Evolutionary conservation across 2,797 vertebrate genomes (phyloP).

Genomic region (Ctenochaetus hawaiiensis): DNA sequence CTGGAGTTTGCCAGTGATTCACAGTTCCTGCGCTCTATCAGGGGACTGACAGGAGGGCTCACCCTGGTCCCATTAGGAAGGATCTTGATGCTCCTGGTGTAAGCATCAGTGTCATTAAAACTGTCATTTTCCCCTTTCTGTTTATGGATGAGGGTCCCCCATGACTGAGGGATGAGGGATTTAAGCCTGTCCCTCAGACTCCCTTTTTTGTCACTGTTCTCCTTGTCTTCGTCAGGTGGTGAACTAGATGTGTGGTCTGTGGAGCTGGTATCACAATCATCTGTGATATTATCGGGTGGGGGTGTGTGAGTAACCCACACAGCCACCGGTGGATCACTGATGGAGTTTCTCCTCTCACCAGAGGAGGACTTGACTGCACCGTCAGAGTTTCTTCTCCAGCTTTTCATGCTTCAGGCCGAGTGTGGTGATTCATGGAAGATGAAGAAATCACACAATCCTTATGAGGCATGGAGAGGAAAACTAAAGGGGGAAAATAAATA

Average conservation of each 20-base stretch:
- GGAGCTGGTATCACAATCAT: conserved; percentile 37
- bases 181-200: conserved; percentile 66
- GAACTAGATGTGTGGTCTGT: conserved; percentile 40
- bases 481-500: conserved; percentile 7
- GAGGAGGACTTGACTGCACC: conserved; percentile 47
- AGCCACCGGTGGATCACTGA: conserved; percentile 47
- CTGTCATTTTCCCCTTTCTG: conserved; percentile 28
- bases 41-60: conserved; percentile 83
- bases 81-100: conserved; percentile 57
- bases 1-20: conserved; percentile 53
- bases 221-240: conserved; percentile 31
- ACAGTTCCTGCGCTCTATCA: conserved; percentile 58
- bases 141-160: conserved; percentile 69
- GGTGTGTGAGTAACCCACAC: conserved; percentile 71
- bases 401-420: conserved; percentile 67
- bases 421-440: conserved; percentile 38
- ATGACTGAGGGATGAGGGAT: conserved; percentile 76
- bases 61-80: conserved; percentile 78
- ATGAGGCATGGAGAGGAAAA: conserved; percentile 9
- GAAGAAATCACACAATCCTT: conserved; percentile 2
- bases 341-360: conserved; percentile 47
- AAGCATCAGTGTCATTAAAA: conserved; percentile 46
- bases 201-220: conserved; percentile 41
- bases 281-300: conserved; percentile 47
- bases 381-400: conserved; percentile 49